Evolutionary conservation across 2,888 invertebrate genomes (phyloP), one percentile per base, ranked within the genome.

Genomic region (Magallana nippona): DNA sequence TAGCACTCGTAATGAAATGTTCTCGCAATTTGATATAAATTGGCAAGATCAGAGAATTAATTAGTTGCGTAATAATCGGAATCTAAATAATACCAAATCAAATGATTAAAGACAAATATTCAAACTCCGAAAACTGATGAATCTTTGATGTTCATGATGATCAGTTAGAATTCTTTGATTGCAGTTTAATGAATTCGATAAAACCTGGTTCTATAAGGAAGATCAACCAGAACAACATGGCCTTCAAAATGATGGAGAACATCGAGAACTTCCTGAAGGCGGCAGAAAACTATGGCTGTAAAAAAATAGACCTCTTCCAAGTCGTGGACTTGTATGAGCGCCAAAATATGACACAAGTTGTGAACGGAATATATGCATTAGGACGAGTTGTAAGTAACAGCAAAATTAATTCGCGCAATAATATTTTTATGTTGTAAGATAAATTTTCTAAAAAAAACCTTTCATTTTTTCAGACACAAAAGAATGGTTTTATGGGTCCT

Each of bases 171-270:
- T 44, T 44, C 8, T 44, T 44, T 44, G 8, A 57, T 90, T 91
- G 62, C 86, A 95, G 95, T 93, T 95, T 99, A 81, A 97, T 97
- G 93, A 98, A 99, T 95, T 98, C 98, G 95, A 95, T 99, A 85
- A 95, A 96, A 0, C 98, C 99, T 1, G 98, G 98, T n/a, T 97
- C 97, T 0, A 97, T 99, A 2, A 98, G 98, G 95, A 98, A 98
- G 94, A 98, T 99, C 89, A 98, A 99, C 95, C 97, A 96, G 91
- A 96, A 96, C 85, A 96, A 88, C 55, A 86, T 91, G 85, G 90
- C 92, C n/a, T 92, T 99, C 95, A 98, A 98, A 94, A 98, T 98
- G 95, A 99, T 99, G 99, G 99, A 99, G 95, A 99, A 99, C 94
- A 99, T 99, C 91, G 97, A 97, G 55, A 94, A 94, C 87, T 98